Conservation (phyloP, 2,113 vertebrate species). For the Athene cunicularia region DNA sequence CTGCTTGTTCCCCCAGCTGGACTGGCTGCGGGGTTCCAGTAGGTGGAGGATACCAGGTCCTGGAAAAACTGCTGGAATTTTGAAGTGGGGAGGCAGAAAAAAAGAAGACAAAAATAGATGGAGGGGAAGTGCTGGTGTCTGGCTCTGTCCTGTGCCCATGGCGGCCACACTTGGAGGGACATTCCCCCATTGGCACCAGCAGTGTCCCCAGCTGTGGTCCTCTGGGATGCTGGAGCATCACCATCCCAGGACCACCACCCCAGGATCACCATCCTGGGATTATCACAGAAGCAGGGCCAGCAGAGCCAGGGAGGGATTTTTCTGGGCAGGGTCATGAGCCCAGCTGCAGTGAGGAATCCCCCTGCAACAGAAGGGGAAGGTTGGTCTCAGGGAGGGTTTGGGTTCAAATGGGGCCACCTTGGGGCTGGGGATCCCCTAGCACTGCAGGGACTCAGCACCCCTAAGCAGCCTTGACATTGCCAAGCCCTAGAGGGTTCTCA, state of each 20-base stretch:
- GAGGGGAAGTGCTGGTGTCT: not conserved
- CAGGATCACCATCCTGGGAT: not conserved
- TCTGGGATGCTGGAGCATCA: not conserved
- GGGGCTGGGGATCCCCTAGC: rapidly evolving
- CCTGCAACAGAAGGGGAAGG: not conserved
- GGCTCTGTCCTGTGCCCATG: rapidly evolving
- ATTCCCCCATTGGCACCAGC: rapidly evolving
- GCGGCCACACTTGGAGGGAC: not conserved
- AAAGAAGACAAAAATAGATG: not conserved
- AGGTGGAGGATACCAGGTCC: not conserved
- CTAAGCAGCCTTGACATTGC: not conserved
- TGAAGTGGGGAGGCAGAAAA: not conserved
- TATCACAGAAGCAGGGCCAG: not conserved
- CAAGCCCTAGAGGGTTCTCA: not conserved
- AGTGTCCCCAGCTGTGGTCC: rapidly evolving
- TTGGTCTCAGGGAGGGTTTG: not conserved
- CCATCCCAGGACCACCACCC: not conserved
- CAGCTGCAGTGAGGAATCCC: not conserved
- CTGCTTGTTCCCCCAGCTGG: not conserved
- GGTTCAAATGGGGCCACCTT: not conserved
- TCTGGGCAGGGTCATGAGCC: rapidly evolving
- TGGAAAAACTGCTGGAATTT: not conserved
- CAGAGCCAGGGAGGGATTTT: not conserved
- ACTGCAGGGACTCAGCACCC: rapidly evolving
- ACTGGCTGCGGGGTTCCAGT: rapidly evolving